Conservation (phyloP, 2,113 vertebrate species). For the Willisornis vidua region DNA sequence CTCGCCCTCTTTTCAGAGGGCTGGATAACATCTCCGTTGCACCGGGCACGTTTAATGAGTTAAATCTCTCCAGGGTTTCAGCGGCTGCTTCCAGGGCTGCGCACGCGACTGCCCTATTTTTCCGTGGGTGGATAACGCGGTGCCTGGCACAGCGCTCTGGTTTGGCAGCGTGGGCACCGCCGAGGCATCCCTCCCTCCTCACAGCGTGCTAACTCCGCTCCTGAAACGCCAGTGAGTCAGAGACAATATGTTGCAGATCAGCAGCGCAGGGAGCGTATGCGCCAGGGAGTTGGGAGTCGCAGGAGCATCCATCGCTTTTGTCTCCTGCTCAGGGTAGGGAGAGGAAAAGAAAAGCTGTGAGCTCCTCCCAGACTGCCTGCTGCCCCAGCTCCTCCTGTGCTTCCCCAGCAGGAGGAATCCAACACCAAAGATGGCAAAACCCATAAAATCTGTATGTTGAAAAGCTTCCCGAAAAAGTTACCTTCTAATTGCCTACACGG, state of each 20-base stretch:
- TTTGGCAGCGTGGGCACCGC: not conserved
- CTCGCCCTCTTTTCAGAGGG: not conserved
- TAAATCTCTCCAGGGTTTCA: not conserved
- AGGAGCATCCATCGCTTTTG: not conserved
- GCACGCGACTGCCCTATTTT: not conserved
- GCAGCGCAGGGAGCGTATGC: not conserved
- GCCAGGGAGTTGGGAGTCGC: not conserved
- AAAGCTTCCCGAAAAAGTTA: not conserved
- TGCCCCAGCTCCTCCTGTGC: not conserved
- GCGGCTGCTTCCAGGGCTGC: not conserved
- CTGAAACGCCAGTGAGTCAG: not conserved
- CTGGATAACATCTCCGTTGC: constrained; percentile 10
- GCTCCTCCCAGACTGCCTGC: not conserved
- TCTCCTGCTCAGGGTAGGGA: not conserved
- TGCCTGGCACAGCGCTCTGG: not conserved
- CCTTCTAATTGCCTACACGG: not conserved
- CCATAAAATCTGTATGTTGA: not conserved
- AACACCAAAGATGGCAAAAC: not conserved
- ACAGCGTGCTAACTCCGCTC: not conserved
- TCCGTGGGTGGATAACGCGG: not conserved
- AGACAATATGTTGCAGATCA: not conserved
- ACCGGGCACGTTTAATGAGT: not conserved
- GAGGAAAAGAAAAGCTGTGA: not conserved
- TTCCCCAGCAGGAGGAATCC: not conserved
- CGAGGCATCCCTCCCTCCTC: not conserved